phyloP scores from a whole-genome alignment of 2,888 invertebrate species.

The Euclidia mi region DNA sequence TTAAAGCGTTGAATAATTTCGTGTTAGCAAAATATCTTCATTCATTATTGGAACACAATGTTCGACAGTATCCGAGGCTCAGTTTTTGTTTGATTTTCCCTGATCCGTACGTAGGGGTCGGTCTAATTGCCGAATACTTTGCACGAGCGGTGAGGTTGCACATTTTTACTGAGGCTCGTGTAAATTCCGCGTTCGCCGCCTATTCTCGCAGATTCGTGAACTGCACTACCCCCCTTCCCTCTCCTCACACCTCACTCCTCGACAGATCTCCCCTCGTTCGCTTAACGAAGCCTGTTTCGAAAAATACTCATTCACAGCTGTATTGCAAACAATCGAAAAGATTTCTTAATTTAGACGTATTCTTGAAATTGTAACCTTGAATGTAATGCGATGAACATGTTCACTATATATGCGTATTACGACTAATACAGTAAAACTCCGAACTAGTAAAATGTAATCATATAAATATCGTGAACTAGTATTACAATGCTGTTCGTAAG shows the following conservation, averaged over 20 bases:
- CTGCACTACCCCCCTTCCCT: neutral
- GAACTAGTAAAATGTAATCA: too few relatives aligned
- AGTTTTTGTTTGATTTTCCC: neutral
- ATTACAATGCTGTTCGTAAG: too few relatives aligned
- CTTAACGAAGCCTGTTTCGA: slow-evolving; percentile 24
- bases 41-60: too few relatives aligned
- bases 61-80: neutral
- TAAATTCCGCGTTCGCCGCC: neutral
- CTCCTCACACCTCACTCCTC: neutral
- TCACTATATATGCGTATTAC: too few relatives aligned
- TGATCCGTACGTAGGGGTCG: neutral
- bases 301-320: slow-evolving; percentile 19
- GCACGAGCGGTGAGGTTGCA: slow-evolving; percentile 10
- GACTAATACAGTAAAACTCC: too few relatives aligned
- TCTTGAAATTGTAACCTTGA: too few relatives aligned
- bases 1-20: too few relatives aligned
- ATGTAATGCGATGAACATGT: too few relatives aligned
- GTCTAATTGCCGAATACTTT: slow-evolving; percentile 4
- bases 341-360: slow-evolving; percentile 12
- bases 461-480: too few relatives aligned
- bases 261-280: neutral
- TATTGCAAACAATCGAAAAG: slow-evolving; percentile 8
- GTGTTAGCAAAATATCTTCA: too few relatives aligned
- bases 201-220: slow-evolving; percentile 15
- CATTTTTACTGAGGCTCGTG: slow-evolving; percentile 9